These are phyloP conservation scores for Poecilus cupreus DNA, from an alignment of 2,888 invertebrate species.

Conservation along the genomic window DNA sequence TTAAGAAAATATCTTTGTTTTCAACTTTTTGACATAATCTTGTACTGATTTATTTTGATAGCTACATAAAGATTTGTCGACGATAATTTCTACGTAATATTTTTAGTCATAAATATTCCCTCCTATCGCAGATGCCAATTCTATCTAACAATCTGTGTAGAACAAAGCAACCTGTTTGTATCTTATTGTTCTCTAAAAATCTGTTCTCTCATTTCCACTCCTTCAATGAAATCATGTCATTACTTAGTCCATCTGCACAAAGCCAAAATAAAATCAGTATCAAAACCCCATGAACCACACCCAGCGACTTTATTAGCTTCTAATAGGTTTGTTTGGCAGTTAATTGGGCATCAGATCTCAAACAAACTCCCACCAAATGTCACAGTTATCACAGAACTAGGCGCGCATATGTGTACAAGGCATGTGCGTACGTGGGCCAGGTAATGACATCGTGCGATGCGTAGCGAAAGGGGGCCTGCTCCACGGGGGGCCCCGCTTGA, in stretches of 20 bases:
- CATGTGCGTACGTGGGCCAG: conserved; percentile 31
- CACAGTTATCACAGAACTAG: conserved; percentile 14
- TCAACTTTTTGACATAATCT: no score
- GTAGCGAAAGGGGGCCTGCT: conserved; percentile 13
- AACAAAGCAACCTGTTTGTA: conserved; percentile 31
- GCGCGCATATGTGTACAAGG: neutral
- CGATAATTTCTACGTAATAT: neutral
- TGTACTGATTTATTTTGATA: no score
- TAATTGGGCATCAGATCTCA: conserved; percentile 42
- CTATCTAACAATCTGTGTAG: conserved; percentile 1
- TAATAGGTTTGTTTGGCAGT: conserved; percentile 53
- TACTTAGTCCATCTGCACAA: conserved; percentile 12
- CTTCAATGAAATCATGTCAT: conserved; percentile 6
- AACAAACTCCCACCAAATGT: conserved; percentile 46
- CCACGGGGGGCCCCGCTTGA: conserved; percentile 1
- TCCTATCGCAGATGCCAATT: neutral
- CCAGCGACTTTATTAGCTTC: conserved; percentile 27
- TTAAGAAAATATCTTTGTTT: no score
- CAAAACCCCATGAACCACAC: neutral
- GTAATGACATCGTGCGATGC: conserved; percentile 25
- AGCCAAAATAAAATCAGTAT: conserved; percentile 5
- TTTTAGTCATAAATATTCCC: neutral
- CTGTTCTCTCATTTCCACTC: neutral
- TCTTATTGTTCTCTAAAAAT: conserved; percentile 8
- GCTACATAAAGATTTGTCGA: no score